Conservation (phyloP, 2,888 invertebrate species). For the Clistopyga incitator region DNA sequence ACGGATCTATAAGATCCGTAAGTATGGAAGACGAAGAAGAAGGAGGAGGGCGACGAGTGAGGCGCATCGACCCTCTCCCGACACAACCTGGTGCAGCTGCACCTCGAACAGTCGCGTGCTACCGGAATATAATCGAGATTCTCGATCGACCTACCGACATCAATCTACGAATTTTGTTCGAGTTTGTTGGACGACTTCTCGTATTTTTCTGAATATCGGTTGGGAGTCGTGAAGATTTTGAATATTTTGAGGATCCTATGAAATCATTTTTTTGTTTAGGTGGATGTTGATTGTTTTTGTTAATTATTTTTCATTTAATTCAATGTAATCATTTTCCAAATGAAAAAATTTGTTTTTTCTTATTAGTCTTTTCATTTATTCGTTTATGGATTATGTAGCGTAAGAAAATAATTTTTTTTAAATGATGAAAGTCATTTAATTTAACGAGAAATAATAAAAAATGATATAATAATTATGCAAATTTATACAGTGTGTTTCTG, state of each 20-base stretch:
- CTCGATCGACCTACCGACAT: slow-evolving; percentile 28
- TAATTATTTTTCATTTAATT: too few species aligned
- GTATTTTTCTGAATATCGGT: not conserved
- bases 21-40: slow-evolving; percentile 45
- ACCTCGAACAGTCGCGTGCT: slow-evolving; percentile 56
- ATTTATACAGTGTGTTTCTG: too few species aligned
- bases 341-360: too few species aligned
- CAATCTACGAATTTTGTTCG: slow-evolving; percentile 38
- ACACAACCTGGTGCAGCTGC: slow-evolving; percentile 52
- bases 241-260: not conserved
- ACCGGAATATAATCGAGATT: slow-evolving; percentile 46
- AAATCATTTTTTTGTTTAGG: not conserved
- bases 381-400: not conserved
- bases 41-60: slow-evolving; percentile 33
- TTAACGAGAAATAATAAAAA: too few species aligned
- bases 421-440: too few species aligned
- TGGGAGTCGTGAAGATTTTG: not conserved
- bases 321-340: too few species aligned
- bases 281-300: too few species aligned
- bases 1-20: slow-evolving; percentile 40
- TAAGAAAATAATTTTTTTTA: too few species aligned
- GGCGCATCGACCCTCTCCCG: slow-evolving; percentile 7
- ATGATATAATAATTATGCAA: too few species aligned
- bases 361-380: not conserved
- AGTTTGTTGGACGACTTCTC: not conserved